Base-by-base conservation (phyloP, 1,140 invertebrate genomes). In the Drosophila jambulina region DNA sequence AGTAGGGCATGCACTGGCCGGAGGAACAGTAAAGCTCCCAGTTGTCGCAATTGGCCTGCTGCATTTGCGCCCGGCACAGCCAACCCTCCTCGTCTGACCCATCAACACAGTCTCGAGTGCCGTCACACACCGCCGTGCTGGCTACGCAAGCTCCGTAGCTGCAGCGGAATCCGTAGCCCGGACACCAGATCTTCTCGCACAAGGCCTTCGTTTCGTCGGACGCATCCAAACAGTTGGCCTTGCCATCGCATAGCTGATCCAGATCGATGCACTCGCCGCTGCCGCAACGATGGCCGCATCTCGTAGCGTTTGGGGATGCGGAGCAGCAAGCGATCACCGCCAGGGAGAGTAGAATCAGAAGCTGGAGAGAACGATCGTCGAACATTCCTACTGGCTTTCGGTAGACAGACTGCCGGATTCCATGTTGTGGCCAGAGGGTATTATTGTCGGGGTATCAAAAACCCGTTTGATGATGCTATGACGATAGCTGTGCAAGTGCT, bases 81-180 rank as follows among this genome's bases (percentile, higher is more conserved):
- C 70, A 80, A 12, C 53, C 12, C 8, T 78, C 34, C 42, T 86
- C 82, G 92, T 97, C 97, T 4, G 96, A 96, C 23, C 94, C 94
- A 78, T 96, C 95, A 0, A 93, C 48, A 86, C 96, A 97, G 64
- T 97, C 94, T 34, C 81, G 82, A 1, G 90, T 76, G 0, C 94
- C 94, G 91, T 97, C 94, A 71, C 95, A 96, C 29, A 92, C 92
- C 2, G 84, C 83, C 59, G 94, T 93, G 17, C 93, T 93, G 34
- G 93, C 86, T 9, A 96, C 93, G 54, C 95, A 96, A 2, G 93
- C 94, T 10, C 95, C 95, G 71, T 95, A 95, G 6, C 88, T 82
- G 75, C 95, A 96, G 9, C 94, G 93, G 83, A 94, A 95, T 1
- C 92, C 77, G 60, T 91, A 93, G 0, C 69, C 45, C 7, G 93